Base-by-base conservation (phyloP, 2,797 vertebrate genomes). In the Acanthurus leucopareius region DNA sequence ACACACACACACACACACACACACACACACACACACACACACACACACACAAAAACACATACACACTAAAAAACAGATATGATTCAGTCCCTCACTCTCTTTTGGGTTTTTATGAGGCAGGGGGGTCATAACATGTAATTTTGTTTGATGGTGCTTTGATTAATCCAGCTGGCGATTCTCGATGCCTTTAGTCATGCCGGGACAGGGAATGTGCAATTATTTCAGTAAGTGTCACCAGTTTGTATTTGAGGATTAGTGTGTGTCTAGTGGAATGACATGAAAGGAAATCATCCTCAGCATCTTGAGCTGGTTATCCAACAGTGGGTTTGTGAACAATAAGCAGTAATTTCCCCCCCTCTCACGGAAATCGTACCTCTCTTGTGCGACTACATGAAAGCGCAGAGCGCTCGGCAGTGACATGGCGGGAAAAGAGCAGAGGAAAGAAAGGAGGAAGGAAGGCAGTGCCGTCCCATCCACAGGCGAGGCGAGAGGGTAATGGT, bases 401-500 rank as follows among this genome's bases (percentile, higher is more conserved):
- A 14, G 58, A 40, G 71, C 15, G 3, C 75, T 72, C 10, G 28
- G n/a, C 64, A 67, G 75, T 67, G 87, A 83, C 70, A 67, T 85
- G 88, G 91, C 90, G 90, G 90, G 90, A 93, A 94, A 92, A 88
- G 85, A 89, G 85, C 88, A 88, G 82, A 57, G 75, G 79, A 79
- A 88, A 78, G 77, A 79, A 89, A 90, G 73, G 84, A 64, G 86
- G 80, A 88, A 92, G 92, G 88, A 91, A 92, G 83, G 89, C 90
- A 84, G 75, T 84, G 88, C 80, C 70, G 63, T 90, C 87, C 88
- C 87, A 86, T 92, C 91, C 88, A 90, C 91, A 90, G 89, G 89
- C 89, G 70, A 91, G 90, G 88, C 90, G 85, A 94, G 90, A 92
- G 92, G 89, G 93, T 95, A 95, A 95, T 94, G 91, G 93, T 91